Base-by-base conservation (phyloP, 2,888 invertebrate species). In the Conus canariensis region DNA sequence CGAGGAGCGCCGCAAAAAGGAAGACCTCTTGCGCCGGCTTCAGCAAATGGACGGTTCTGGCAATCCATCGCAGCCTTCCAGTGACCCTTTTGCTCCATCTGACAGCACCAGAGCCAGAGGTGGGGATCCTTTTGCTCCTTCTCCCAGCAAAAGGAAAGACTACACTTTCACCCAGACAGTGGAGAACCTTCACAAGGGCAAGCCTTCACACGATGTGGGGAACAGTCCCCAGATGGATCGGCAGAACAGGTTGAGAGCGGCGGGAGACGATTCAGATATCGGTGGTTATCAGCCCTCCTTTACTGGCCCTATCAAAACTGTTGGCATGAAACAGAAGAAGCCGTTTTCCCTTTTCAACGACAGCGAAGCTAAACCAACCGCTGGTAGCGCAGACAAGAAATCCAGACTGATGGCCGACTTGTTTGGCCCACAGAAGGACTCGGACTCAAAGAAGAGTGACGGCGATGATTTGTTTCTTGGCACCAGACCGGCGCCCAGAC, bases 171-270 rank as follows among this genome's bases (percentile, higher is more conserved):
- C 93, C 12, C 93, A 94, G 90, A 94, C 95, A 9, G 92, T 94
- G 0, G 95, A 96, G 92, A 96, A 96, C 92, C 88, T 96, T 87
- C 96, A 96, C 92, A 92, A 95, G 83, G 96, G 96, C 2, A 94
- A 94, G 91, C 95, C 96, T 1, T 92, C 95, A 4, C 93, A 94
- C 88, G 94, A 95, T 30, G 94, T 95, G 90, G 92, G 93, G 60
- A 89, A 91, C 56, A 92, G 94, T 25, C 93, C 94, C 7, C 93
- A 94, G 88, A 64, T 94, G 22, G 94, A 94, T 64, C 91, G 93
- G 19, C 92, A 93, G 30, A 88, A 85, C 60, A 91, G 91, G 86
- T 91, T 87, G 64, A 92, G 92, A 58, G 82, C 85, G 0, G 90
- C 91, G 56, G 87, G 91, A 19, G 92, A 93, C 83, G 93, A 92